These are phyloP conservation scores for Elegia similella DNA, from an alignment of 2,888 invertebrate species.

Conservation along the genomic window DNA sequence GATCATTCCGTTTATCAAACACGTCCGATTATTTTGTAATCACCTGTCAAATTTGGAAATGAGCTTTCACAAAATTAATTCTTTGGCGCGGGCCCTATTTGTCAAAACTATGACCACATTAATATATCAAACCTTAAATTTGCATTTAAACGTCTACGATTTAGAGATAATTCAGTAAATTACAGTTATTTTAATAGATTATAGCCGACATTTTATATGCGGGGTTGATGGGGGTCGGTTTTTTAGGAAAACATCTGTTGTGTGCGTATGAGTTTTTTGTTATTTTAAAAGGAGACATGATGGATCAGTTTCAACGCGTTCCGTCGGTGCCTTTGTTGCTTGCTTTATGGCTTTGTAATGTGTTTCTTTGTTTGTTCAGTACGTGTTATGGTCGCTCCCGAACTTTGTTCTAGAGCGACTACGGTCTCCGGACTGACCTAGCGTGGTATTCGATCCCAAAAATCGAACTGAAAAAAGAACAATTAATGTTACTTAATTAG, in stretches of 20 bases:
- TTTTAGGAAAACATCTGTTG: slow-evolving; percentile 80
- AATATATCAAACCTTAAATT: slow-evolving; percentile 68
- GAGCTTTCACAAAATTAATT: slow-evolving; percentile 45
- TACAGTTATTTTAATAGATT: slow-evolving; percentile 73
- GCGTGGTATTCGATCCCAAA: not conserved
- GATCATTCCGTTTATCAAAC: slow-evolving; percentile 33
- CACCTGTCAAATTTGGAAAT: slow-evolving; percentile 28
- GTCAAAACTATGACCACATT: slow-evolving; percentile 67
- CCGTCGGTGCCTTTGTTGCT: slow-evolving; percentile 77
- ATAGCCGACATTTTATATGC: slow-evolving; percentile 56
- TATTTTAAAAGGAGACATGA: slow-evolving; percentile 80
- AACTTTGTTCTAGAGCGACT: slow-evolving; percentile 45
- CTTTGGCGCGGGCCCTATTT: slow-evolving; percentile 54
- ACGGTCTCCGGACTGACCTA: slow-evolving; percentile 21
- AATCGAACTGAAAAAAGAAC: not conserved
- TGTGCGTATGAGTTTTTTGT: slow-evolving; percentile 75
- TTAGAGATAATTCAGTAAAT: slow-evolving; percentile 67
- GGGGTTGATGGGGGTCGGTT: slow-evolving; percentile 66
- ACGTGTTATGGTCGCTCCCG: slow-evolving; percentile 67
- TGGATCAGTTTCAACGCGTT: slow-evolving; percentile 81
- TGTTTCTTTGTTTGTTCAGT: slow-evolving; percentile 79
- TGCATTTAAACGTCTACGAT: slow-evolving; percentile 73
- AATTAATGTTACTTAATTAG: too few relatives aligned
- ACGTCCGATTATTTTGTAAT: slow-evolving; percentile 27
- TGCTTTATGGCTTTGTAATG: slow-evolving; percentile 79